Percentiles rank a stretch among this genome's conserved stretches.
Evolutionary conservation across 2,797 vertebrate species (phyloP).

Genomic region (Pseudomugil tenellus): DNA sequence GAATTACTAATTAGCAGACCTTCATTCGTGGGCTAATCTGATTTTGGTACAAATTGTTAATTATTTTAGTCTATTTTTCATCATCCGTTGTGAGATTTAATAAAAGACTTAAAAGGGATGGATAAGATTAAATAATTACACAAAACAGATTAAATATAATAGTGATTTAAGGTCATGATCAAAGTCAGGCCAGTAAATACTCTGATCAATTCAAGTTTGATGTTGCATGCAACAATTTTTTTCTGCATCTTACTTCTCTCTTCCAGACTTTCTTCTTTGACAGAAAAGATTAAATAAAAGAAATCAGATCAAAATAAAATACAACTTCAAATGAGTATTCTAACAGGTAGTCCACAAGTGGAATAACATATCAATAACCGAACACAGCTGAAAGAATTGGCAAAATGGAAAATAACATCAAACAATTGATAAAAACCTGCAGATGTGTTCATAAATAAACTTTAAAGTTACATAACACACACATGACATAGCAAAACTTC

Average conservation of each 20-base stretch:
- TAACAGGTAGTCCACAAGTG: background rate
- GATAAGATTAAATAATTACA: background rate
- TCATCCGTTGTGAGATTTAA: background rate
- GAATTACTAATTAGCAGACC: constrained; percentile 1
- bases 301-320: background rate
- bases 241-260: background rate
- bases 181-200: constrained; percentile 1
- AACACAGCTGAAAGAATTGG: background rate
- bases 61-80: background rate
- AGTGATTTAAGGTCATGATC: background rate
- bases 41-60: background rate
- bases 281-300: background rate
- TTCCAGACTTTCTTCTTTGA: background rate
- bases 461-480: background rate
- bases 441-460: constrained; percentile 4
- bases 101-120: background rate
- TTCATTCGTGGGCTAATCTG: background rate
- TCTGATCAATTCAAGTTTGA: constrained; percentile 19
- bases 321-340: background rate
- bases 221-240: background rate
- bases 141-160: constrained; percentile 4
- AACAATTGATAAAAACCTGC: background rate
- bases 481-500: constrained; percentile 1
- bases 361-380: constrained; percentile 4
- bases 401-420: background rate